A percentile compares a stretch with the other conserved stretches of the same genome.
phyloP scores from a whole-genome alignment of 1,140 invertebrate genomes.

The Zaprionus nigranus region DNA sequence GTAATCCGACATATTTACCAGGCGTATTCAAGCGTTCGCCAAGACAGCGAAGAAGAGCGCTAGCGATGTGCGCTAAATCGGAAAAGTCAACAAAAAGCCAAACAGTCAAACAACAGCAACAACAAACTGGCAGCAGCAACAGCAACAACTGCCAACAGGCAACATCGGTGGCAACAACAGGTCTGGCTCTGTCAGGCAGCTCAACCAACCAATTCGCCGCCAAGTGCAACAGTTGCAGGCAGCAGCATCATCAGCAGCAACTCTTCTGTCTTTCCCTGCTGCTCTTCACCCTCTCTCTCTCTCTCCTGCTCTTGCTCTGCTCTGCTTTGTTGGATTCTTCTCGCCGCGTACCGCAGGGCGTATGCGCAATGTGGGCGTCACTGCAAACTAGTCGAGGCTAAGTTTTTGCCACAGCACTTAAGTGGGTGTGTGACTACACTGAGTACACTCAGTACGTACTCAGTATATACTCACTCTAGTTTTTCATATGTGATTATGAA shows the following conservation, averaged over 20 bases:
- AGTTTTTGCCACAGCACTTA: conserved; percentile 23
- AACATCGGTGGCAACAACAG: conserved; percentile 32
- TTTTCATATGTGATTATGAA: conserved; percentile 23
- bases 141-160: conserved; percentile 12
- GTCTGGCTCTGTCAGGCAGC: conserved; percentile 32
- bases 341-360: conserved; percentile 38
- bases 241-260: conserved; percentile 47
- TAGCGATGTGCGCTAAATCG: conserved; percentile 50
- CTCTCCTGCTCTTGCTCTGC: not conserved
- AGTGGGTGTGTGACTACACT: conserved; percentile 37
- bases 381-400: conserved; percentile 34
- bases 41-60: conserved; percentile 58
- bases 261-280: not conserved
- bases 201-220: conserved; percentile 37
- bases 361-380: conserved; percentile 55
- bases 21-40: conserved; percentile 68
- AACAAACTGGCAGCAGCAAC: not conserved
- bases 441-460: conserved; percentile 7
- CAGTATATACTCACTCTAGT: not conserved
- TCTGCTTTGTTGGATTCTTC: not conserved
- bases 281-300: not conserved
- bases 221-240: conserved; percentile 59
- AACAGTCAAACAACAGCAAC: conserved; percentile 26
- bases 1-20: conserved; percentile 75
- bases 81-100: conserved; percentile 77